These are phyloP conservation scores for Hetaerina titia DNA, from an alignment of 2,888 invertebrate genomes.

Conservation along the genomic window DNA sequence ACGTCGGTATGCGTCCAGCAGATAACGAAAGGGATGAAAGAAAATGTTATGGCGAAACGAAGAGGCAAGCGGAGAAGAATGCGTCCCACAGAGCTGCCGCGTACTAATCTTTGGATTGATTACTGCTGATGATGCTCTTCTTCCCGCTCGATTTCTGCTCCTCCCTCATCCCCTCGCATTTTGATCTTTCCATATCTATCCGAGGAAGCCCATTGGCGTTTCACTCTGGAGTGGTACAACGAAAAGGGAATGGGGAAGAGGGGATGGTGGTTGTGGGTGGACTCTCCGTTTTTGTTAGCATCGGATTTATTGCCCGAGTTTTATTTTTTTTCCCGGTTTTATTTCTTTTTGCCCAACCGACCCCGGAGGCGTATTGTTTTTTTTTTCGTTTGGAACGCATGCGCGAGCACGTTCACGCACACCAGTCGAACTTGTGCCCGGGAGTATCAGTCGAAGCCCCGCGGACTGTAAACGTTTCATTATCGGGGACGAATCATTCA, in stretches of 20 bases:
- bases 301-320: not conserved
- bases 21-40: too few species aligned
- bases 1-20: too few species aligned
- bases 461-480: slow-evolving; percentile 53
- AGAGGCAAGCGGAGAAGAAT: too few species aligned
- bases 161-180: not conserved
- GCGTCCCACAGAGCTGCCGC: too few species aligned
- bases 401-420: not conserved
- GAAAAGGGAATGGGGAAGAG: not conserved
- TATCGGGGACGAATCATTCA: slow-evolving; percentile 55
- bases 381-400: not conserved
- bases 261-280: not conserved
- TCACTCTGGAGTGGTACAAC: not conserved
- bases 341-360: not conserved
- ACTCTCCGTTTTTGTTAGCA: not conserved
- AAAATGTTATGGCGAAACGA: too few species aligned
- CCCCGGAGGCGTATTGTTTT: not conserved
- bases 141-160: not conserved
- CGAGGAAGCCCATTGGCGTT: not conserved
- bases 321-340: not conserved
- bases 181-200: not conserved
- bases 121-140: too few species aligned
- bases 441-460: slow-evolving; percentile 43
- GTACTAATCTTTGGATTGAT: too few species aligned
- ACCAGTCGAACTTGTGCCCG: not conserved